Percentiles rank a stretch among this genome's conserved stretches.
phyloP scores from a whole-genome alignment of 1,140 invertebrate species.

The Rhyacophila brunnea region DNA sequence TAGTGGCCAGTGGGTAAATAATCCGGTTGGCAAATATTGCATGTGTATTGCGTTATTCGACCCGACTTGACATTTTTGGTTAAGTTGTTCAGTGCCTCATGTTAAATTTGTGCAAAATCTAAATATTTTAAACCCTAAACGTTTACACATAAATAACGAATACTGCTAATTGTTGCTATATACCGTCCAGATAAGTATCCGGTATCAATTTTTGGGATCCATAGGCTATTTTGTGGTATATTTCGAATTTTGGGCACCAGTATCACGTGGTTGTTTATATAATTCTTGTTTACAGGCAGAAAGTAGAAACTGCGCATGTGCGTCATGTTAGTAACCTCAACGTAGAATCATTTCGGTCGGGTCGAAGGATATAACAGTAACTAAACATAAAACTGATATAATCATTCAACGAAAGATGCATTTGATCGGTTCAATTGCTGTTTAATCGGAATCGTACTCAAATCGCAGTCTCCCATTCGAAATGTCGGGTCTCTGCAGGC shows the following conservation, averaged over 20 bases:
- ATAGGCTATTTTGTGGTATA: slow-evolving; percentile 3
- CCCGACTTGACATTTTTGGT: slow-evolving; percentile 57
- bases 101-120: slow-evolving; percentile 47
- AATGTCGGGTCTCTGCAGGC: not conserved
- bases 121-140: not conserved
- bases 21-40: too few relatives aligned
- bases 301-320: slow-evolving; percentile 55
- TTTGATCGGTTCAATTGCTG: not conserved
- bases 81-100: slow-evolving; percentile 57
- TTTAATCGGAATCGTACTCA: not conserved
- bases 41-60: slow-evolving; percentile 4
- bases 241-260: slow-evolving; percentile 14
- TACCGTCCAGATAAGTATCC: not conserved
- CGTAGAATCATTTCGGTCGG: slow-evolving; percentile 15
- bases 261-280: slow-evolving; percentile 56
- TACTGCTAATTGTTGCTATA: not conserved
- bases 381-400: slow-evolving; percentile 12
- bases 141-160: not conserved
- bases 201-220: not conserved
- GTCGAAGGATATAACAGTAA: slow-evolving; percentile 8
- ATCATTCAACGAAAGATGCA: not conserved
- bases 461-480: not conserved
- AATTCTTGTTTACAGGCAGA: slow-evolving; percentile 55
- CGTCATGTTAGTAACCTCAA: slow-evolving; percentile 56
- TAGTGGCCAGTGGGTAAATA: too few relatives aligned